Conservation (phyloP, 2,113 vertebrate genomes). For the Tonatia bakeri region DNA sequence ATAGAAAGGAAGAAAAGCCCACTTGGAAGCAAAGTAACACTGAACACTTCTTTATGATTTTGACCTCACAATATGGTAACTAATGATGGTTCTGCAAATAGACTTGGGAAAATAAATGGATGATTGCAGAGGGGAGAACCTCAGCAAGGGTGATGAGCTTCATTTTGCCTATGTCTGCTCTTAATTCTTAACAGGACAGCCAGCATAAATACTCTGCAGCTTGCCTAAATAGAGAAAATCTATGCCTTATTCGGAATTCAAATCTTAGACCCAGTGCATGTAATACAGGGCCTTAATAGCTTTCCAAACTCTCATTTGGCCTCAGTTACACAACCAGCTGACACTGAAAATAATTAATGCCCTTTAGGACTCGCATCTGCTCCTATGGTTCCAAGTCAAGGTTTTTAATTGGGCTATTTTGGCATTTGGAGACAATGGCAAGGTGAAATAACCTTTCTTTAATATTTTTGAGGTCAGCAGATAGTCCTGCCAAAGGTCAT, state of each 20-base stretch:
- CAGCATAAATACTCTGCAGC: constrained; percentile 31
- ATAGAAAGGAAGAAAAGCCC: constrained; percentile 68
- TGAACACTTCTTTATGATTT: constrained; percentile 80
- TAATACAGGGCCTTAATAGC: constrained; percentile 84
- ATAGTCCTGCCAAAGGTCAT: constrained; percentile 86
- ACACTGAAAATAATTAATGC: constrained; percentile 91
- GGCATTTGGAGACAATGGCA: constrained; percentile 91
- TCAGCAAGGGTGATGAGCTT: background rate
- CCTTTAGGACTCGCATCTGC: constrained; percentile 90
- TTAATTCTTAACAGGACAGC: constrained; percentile 59
- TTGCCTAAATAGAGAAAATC: constrained; percentile 70
- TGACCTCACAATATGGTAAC: constrained; percentile 80
- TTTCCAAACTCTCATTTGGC: constrained; percentile 89
- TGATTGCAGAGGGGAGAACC: constrained; percentile 50
- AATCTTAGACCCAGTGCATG: constrained; percentile 82
- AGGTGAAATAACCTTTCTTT: constrained; percentile 91
- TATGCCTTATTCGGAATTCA: constrained; percentile 80
- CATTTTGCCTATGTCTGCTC: constrained; percentile 29
- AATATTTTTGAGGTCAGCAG: constrained; percentile 90
- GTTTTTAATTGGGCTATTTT: constrained; percentile 94
- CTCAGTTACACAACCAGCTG: constrained; percentile 88
- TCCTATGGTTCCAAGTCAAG: constrained; percentile 89
- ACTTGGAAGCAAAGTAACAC: constrained; percentile 74
- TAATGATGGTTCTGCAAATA: constrained; percentile 81
- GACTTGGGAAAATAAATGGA: constrained; percentile 67